phyloP scores from a whole-genome alignment of 2,888 invertebrate species.

The Catocala fraxini region DNA sequence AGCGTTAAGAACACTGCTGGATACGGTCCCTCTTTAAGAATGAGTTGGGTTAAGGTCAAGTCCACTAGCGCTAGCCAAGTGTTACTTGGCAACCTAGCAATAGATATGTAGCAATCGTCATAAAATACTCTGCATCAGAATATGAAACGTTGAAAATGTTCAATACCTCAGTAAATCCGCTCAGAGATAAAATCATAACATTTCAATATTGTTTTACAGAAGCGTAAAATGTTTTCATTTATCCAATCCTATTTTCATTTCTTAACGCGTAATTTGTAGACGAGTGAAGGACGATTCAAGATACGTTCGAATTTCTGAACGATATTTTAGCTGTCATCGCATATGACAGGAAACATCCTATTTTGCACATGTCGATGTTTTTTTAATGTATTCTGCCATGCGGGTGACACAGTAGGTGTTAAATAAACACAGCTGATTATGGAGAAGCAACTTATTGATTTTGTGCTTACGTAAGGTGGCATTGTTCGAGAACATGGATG shows the following conservation, averaged over 20 bases:
- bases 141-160: no score
- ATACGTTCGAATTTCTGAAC: conserved; percentile 9
- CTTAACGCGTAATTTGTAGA: conserved; percentile 9
- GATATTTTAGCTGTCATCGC: conserved; percentile 12
- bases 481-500: background rate
- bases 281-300: conserved; percentile 7
- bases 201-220: conserved; percentile 6
- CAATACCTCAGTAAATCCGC: background rate
- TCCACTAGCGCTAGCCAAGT: no score
- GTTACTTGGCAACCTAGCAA: no score
- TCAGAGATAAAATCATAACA: conserved; percentile 16
- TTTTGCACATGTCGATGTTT: conserved; percentile 45
- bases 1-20: no score
- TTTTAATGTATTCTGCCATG: conserved; percentile 41
- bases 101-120: no score
- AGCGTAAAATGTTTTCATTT: conserved; percentile 9
- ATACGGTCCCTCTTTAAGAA: no score
- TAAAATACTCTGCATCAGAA: no score
- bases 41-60: background rate
- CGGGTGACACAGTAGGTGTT: conserved; percentile 26
- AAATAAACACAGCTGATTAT: conserved; percentile 47
- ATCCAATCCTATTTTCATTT: conserved; percentile 2
- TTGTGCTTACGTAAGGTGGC: conserved; percentile 11
- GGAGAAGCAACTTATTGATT: conserved; percentile 23
- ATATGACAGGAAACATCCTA: conserved; percentile 40